Conservation (phyloP, 2,113 vertebrate species). For the Zeus faber region DNA sequence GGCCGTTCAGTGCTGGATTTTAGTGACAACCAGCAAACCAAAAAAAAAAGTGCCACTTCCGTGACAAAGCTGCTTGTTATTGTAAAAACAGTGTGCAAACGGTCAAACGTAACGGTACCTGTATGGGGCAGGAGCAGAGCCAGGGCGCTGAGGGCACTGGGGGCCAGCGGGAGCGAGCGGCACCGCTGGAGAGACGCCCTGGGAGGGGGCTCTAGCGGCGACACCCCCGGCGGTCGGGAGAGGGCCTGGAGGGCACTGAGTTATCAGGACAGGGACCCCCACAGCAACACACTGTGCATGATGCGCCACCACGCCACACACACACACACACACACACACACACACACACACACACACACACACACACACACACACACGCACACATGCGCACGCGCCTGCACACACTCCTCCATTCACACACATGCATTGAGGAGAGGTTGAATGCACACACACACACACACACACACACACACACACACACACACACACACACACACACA, state of each 20-base stretch:
- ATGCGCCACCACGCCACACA: constrained; percentile 18
- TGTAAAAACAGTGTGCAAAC: too few species aligned
- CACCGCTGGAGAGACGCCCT: constrained; percentile 83
- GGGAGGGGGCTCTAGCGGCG: constrained; percentile 73
- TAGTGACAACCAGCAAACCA: too few species aligned
- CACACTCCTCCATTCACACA: not conserved
- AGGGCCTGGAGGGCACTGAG: constrained; percentile 73
- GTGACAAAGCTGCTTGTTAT: not conserved
- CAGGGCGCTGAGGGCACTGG: constrained; percentile 76
- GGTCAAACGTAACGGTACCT: constrained; percentile 63
- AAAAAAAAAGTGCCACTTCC: not conserved
- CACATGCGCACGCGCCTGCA: constrained; percentile 4
- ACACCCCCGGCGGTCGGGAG: constrained; percentile 73
- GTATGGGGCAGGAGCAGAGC: constrained; percentile 70
- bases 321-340: constrained; percentile 12
- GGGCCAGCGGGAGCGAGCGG: constrained; percentile 80
- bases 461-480: too few species aligned
- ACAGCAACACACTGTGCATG: not conserved
- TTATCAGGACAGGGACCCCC: constrained; percentile 53
- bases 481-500: too few species aligned
- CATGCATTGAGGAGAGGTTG: too few species aligned
- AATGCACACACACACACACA: constrained; percentile 22
- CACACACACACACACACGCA: not conserved
- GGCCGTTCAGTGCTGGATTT: too few species aligned
- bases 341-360: constrained; percentile 8